Evolutionary conservation across 2,888 invertebrate species (phyloP).

Genomic region (Fabriciana adippe): DNA sequence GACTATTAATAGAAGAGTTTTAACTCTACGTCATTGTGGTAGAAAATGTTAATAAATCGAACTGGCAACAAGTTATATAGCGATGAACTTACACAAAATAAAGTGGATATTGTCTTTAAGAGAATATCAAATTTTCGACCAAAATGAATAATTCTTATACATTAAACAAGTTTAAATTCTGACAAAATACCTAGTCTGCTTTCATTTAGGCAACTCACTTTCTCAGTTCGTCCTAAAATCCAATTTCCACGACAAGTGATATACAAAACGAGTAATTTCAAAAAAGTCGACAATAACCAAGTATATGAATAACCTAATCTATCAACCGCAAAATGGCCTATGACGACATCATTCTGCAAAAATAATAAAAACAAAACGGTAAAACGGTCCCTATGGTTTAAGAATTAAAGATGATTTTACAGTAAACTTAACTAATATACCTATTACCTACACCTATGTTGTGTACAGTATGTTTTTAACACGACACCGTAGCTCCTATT

Average conservation of each 20-base stretch:
- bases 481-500: conserved; percentile 19
- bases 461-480: conserved; percentile 7
- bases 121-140: not conserved
- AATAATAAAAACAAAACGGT: not conserved
- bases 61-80: not conserved
- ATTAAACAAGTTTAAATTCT: not conserved
- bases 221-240: conserved; percentile 3
- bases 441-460: not conserved
- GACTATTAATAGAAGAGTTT: conserved; percentile 3
- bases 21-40: conserved; percentile 3
- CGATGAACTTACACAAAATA: not conserved
- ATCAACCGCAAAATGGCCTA: conserved; percentile 15
- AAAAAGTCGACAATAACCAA: not conserved
- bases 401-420: conserved; percentile 7
- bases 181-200: conserved; percentile 8
- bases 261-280: conserved; percentile 1
- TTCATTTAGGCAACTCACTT: not conserved
- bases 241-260: conserved; percentile 18
- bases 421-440: not conserved
- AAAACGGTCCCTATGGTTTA: not conserved
- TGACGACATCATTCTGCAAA: not conserved
- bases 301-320: conserved; percentile 20
- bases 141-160: not conserved
- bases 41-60: conserved; percentile 10
- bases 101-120: not conserved